phyloP scores from a whole-genome alignment of 2,888 invertebrate genomes.

The Hanleya hanleyi region DNA sequence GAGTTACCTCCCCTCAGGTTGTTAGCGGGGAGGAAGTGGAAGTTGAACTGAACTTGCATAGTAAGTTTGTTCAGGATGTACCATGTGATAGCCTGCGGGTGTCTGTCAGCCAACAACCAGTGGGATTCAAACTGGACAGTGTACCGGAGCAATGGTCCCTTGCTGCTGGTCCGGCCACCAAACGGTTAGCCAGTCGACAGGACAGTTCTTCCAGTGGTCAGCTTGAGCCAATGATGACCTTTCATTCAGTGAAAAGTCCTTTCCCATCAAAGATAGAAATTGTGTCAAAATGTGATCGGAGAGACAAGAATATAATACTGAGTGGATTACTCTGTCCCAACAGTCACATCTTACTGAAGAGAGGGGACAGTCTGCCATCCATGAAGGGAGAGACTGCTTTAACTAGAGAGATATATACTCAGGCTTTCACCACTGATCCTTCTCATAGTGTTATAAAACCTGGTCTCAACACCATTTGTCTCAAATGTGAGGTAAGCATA shows the following conservation, averaged over 20 bases:
- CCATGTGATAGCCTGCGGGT: conserved; percentile 31
- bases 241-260: conserved; percentile 42
- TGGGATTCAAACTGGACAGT: neutral
- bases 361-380: conserved; percentile 53
- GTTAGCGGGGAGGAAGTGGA: conserved; percentile 28
- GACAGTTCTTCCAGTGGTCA: conserved; percentile 52
- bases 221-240: conserved; percentile 51
- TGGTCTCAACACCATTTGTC: conserved; percentile 73
- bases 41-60: conserved; percentile 27
- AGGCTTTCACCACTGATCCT: conserved; percentile 76
- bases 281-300: conserved; percentile 43
- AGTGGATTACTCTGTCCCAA: conserved; percentile 57
- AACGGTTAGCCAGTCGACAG: conserved; percentile 33
- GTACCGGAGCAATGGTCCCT: neutral
- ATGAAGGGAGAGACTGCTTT: conserved; percentile 77
- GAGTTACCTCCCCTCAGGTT: neutral
- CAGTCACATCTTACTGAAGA: conserved; percentile 54
- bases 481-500: conserved; percentile 52
- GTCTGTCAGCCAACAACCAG: conserved; percentile 4
- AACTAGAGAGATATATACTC: conserved; percentile 80
- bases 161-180: neutral
- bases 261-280: conserved; percentile 47
- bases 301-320: conserved; percentile 29
- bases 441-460: conserved; percentile 73
- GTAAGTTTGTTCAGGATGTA: conserved; percentile 35